Percentiles rank a stretch among this genome's conserved stretches.
phyloP scores from a whole-genome alignment of 1,140 invertebrate species.

The Cotesia vestalis region DNA sequence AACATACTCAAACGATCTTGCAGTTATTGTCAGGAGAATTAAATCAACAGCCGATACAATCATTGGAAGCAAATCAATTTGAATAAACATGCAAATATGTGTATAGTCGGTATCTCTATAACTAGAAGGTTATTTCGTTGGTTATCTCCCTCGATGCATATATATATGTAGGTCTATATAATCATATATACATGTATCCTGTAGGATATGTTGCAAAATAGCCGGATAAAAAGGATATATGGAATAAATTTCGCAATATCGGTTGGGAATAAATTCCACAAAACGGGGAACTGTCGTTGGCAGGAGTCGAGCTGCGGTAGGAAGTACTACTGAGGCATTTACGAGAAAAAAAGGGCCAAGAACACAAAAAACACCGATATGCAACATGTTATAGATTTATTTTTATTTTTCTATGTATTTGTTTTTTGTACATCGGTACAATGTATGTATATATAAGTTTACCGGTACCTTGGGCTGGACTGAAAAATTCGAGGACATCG shows the following conservation, averaged over 20 bases:
- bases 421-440: neutral
- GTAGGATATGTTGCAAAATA: constrained; percentile 10
- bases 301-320: constrained; percentile 5
- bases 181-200: neutral
- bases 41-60: neutral
- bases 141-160: neutral
- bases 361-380: neutral
- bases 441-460: neutral
- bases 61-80: constrained; percentile 4
- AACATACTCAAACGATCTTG: too few species aligned
- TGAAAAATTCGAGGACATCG: constrained; percentile 16
- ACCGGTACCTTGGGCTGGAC: neutral
- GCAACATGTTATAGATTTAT: too few species aligned
- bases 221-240: constrained; percentile 11
- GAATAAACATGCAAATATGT: constrained; percentile 18
- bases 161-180: neutral
- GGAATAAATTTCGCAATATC: constrained; percentile 32
- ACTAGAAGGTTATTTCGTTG: neutral
- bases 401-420: neutral
- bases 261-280: constrained; percentile 32
- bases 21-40: neutral
- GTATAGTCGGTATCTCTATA: neutral
- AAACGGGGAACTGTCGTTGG: constrained; percentile 24
- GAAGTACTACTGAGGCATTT: constrained; percentile 20
- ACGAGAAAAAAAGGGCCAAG: constrained; percentile 2